Evolutionary conservation across 1,140 invertebrate genomes (phyloP).

Genomic region (Cyclina sinensis): DNA sequence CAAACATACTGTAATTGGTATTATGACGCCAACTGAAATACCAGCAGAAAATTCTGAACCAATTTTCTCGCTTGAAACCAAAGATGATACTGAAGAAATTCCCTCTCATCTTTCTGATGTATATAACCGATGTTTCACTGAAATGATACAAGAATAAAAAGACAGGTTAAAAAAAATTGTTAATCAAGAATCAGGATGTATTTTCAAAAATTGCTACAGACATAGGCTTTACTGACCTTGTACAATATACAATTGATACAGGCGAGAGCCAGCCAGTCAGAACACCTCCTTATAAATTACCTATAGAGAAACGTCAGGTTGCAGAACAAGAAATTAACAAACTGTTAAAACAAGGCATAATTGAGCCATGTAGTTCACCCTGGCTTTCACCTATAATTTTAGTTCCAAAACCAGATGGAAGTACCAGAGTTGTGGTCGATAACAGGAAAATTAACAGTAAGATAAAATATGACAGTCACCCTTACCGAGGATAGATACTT

Average conservation of each 20-base stretch:
- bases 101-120: neutral
- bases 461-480: neutral
- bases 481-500: neutral
- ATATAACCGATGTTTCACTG: neutral
- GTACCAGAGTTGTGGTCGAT: neutral
- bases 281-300: no score
- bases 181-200: neutral
- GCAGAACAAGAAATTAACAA: neutral
- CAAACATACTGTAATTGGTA: no score
- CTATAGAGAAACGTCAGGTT: neutral
- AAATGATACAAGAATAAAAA: neutral
- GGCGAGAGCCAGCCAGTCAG: neutral
- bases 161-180: neutral
- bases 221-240: neutral
- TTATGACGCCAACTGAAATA: no score
- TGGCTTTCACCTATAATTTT: neutral
- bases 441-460: neutral
- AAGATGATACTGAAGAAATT: neutral
- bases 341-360: neutral
- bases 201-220: neutral
- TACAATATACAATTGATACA: slow-evolving; percentile 5
- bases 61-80: neutral
- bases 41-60: neutral
- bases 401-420: neutral
- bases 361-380: neutral